These are phyloP conservation scores for Phyllotreta cruciferae DNA, from an alignment of 2,888 invertebrate genomes.

Conservation along the genomic window DNA sequence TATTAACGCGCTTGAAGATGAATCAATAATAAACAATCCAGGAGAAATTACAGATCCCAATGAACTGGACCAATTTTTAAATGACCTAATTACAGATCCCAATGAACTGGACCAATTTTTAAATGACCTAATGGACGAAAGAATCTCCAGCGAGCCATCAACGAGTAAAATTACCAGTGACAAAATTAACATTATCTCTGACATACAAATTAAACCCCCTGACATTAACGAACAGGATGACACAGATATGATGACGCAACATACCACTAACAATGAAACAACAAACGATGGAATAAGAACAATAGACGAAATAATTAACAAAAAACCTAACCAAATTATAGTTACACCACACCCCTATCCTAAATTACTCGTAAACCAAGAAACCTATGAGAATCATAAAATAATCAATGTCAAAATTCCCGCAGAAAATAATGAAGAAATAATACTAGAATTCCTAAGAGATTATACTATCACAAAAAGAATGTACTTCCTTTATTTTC, in stretches of 20 bases:
- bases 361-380: conserved; percentile 11
- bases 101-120: too few species aligned
- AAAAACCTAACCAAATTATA: conserved; percentile 11
- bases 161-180: too few species aligned
- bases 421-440: conserved; percentile 4
- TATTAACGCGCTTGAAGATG: conserved; percentile 17
- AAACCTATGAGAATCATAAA: conserved; percentile 11
- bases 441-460: conserved; percentile 9
- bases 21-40: conserved; percentile 17
- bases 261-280: neutral
- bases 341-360: conserved; percentile 13
- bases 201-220: neutral
- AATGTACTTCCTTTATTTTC: conserved; percentile 15
- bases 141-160: too few species aligned
- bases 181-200: conserved; percentile 6
- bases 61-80: too few species aligned
- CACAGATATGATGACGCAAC: neutral
- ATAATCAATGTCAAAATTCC: conserved; percentile 6
- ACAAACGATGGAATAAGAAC: conserved; percentile 6
- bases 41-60: neutral
- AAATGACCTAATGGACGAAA: too few species aligned
- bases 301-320: conserved; percentile 20
- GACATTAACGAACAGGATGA: neutral
- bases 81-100: neutral
- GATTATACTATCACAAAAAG: conserved; percentile 12